A percentile compares a stretch with the other conserved stretches of the same genome.
Conservation (phyloP, 2,888 invertebrate genomes). For the Drosophila neutralis region DNA sequence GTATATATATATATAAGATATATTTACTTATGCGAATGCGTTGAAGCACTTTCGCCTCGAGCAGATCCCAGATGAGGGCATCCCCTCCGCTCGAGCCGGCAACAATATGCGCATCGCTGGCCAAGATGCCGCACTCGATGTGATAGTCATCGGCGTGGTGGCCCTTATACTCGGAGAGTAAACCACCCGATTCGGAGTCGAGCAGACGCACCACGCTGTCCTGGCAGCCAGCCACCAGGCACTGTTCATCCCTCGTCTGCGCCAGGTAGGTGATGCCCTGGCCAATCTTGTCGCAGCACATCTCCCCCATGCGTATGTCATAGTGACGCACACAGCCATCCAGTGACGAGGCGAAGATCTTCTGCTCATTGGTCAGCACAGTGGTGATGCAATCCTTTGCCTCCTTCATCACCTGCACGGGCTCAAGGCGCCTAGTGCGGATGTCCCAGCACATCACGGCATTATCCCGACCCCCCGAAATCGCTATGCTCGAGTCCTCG, state of each 20-base stretch:
- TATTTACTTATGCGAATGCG: conserved; percentile 78
- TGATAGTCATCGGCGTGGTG: conserved; percentile 93
- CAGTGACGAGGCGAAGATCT: conserved; percentile 95
- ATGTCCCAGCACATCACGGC: conserved; percentile 97
- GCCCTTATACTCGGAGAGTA: conserved; percentile 92
- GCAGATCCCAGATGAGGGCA: conserved; percentile 91
- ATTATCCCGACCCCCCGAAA: conserved; percentile 97
- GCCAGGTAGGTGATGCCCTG: conserved; percentile 91
- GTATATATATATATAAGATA: neutral
- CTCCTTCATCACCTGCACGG: conserved; percentile 93
- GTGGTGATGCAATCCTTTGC: conserved; percentile 96
- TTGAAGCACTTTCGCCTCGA: conserved; percentile 88
- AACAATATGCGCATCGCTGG: conserved; percentile 93
- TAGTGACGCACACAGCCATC: conserved; percentile 95
- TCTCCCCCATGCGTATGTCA: conserved; percentile 94
- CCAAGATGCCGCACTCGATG: conserved; percentile 94
- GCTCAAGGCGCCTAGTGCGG: conserved; percentile 88
- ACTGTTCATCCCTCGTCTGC: conserved; percentile 96
- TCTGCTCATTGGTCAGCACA: conserved; percentile 92
- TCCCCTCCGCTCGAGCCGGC: conserved; percentile 95
- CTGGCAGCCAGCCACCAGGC: conserved; percentile 93
- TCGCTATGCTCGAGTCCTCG: conserved; percentile 95
- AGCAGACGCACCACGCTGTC: conserved; percentile 93
- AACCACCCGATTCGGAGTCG: conserved; percentile 94
- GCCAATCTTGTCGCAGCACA: conserved; percentile 93